phyloP scores from a whole-genome alignment of 2,113 vertebrate genomes.

The Phylloscopus trochiloides region DNA sequence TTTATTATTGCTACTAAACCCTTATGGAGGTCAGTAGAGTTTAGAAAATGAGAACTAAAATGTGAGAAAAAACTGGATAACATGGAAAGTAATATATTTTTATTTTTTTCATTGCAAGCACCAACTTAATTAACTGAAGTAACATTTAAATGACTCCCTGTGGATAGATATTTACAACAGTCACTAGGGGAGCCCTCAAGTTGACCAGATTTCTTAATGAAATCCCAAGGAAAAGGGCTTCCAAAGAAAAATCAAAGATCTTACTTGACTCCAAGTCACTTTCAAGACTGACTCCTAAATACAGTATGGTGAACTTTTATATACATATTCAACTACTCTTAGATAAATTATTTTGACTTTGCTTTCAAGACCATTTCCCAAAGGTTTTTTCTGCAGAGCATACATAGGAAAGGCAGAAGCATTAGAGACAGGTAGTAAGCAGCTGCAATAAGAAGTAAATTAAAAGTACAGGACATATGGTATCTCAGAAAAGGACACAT shows the following conservation, averaged over 20 bases:
- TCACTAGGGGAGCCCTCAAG: background rate
- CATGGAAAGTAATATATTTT: background rate
- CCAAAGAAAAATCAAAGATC: background rate
- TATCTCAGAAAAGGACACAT: background rate
- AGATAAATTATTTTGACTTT: background rate
- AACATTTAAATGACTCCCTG: background rate
- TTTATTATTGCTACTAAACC: background rate
- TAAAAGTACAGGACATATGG: fast-evolving
- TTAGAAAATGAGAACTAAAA: background rate
- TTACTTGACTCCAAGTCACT: background rate
- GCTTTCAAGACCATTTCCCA: background rate
- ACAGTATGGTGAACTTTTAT: background rate
- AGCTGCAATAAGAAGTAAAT: background rate
- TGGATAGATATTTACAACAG: background rate
- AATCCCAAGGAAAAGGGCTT: background rate
- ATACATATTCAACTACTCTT: background rate
- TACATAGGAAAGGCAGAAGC: background rate
- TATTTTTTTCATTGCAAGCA: background rate
- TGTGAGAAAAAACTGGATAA: background rate
- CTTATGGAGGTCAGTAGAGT: background rate
- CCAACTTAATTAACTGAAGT: background rate
- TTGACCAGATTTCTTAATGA: background rate
- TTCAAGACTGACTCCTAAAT: background rate
- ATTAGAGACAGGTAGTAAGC: background rate
- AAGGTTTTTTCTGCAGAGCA: background rate